A percentile compares a stretch with the other conserved stretches of the same genome.
Evolutionary conservation across 2,113 vertebrate species (phyloP).

Genomic region (Oenanthe melanoleuca): DNA sequence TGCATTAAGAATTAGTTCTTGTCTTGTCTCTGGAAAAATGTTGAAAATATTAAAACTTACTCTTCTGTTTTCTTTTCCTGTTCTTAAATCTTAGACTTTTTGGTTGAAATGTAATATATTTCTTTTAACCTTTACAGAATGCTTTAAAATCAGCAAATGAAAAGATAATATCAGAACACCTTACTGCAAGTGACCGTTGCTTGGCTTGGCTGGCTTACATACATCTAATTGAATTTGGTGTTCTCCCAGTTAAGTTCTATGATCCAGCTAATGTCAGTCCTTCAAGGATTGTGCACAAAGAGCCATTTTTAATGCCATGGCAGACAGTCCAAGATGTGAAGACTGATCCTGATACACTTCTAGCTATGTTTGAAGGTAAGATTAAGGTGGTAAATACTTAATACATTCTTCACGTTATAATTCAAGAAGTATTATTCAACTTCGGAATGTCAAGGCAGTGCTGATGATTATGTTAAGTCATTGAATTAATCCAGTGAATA

Average conservation of each 20-base stretch:
- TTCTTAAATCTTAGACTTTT: neutral
- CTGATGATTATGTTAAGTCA: neutral
- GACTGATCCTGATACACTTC: slow-evolving; percentile 80
- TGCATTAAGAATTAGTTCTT: neutral
- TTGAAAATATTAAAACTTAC: neutral
- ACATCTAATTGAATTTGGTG: slow-evolving; percentile 88
- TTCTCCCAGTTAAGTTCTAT: slow-evolving; percentile 84
- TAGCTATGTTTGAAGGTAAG: slow-evolving; percentile 88
- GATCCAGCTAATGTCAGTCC: slow-evolving; percentile 85
- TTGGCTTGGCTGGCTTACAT: slow-evolving; percentile 93
- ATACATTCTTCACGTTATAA: neutral
- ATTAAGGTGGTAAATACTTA: neutral
- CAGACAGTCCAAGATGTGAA: slow-evolving; percentile 77
- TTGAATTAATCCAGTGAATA: neutral
- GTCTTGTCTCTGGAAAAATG: neutral
- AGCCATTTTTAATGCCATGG: slow-evolving; percentile 90
- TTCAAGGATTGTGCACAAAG: slow-evolving; percentile 84
- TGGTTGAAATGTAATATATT: neutral
- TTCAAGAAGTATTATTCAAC: neutral
- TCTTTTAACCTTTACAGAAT: slow-evolving; percentile 75
- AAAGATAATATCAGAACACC: slow-evolving; percentile 68
- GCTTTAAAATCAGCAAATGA: slow-evolving; percentile 79
- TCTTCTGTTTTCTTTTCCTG: neutral
- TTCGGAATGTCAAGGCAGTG: neutral
- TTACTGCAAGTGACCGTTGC: slow-evolving; percentile 81